Base-by-base conservation (phyloP, 2,888 invertebrate species). In the Phalera bucephala region DNA sequence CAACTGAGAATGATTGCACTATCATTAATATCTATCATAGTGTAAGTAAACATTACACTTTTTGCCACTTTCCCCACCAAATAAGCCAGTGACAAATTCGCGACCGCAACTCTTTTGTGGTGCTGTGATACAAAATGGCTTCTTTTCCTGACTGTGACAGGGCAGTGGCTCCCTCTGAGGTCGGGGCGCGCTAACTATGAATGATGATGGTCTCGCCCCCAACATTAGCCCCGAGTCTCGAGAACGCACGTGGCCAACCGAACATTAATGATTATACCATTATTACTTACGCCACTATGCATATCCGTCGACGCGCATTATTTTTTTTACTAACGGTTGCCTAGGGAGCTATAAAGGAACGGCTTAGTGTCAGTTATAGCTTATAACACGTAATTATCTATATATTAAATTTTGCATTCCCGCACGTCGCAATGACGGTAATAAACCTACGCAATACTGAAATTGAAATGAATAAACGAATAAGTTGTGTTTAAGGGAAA, bases 71-170 rank as follows among this genome's bases (percentile, higher is more conserved):
- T 66, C 70, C 75, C 70, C 60, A 56, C 50, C 66, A 73, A 73
- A 73, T 80, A 80, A 80, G 70, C 72, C 73, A 63, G 70, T 84
- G 85, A 86, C 86, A 87, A 87, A 85, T 87, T 77, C 69, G 63
- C 55, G 61, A 59, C 64, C 64, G 66, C 81, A 87, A 87, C 87
- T 87, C 87, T 87, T 84, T 86, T 83, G 83, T 79, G 80, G 70
- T 38, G 66, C 57, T 52, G 71, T 71, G 81, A 84, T 87, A 85
- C n/a, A 87, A 86, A 86, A 86, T 83, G 70, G 77, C 66, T 64
- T 63, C 68, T 76, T 79, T 76, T 73, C 76, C 74, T 81, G 83
- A 43, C 50, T 38, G 64, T 79, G 81, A 79, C 82, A 72, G 73
- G 61, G 64, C 49, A 52, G 64, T 46, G 56, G 65, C 68, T 53